These are phyloP conservation scores for Phyllopteryx taeniolatus DNA, from an alignment of 2,113 vertebrate species.

Conservation along the genomic window DNA sequence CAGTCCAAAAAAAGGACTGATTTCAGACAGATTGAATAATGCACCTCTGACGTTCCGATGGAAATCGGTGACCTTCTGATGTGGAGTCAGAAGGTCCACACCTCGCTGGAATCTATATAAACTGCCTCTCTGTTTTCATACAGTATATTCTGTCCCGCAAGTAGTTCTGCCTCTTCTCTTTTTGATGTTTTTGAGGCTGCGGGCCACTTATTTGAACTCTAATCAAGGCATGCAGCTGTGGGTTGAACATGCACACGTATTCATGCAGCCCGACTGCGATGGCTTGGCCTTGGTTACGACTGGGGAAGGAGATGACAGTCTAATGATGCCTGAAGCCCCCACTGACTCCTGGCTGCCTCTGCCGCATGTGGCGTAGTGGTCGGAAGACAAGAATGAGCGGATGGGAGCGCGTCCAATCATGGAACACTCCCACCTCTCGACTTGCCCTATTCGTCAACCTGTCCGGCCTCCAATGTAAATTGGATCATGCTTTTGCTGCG, in stretches of 20 bases:
- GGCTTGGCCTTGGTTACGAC: constrained; percentile 19
- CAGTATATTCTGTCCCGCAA: not conserved
- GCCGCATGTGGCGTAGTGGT: constrained; percentile 48
- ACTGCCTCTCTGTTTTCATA: not conserved
- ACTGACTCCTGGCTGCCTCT: constrained; percentile 37
- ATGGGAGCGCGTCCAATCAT: constrained; percentile 14
- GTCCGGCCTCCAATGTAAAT: constrained; percentile 16
- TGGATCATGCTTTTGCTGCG: not conserved
- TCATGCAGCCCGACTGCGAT: constrained; percentile 12
- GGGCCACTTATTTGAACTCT: constrained; percentile 4
- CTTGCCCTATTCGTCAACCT: constrained; percentile 1
- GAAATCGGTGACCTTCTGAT: not conserved
- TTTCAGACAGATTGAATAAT: not conserved
- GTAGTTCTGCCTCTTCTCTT: not conserved
- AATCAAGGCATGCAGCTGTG: constrained; percentile 9
- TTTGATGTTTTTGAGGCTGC: not conserved
- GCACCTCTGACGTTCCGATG: not conserved
- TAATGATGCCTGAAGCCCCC: constrained; percentile 22
- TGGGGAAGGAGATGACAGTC: constrained; percentile 41
- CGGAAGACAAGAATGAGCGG: constrained; percentile 25
- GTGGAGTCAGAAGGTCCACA: not conserved
- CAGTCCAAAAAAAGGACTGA: not conserved
- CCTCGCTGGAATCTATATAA: not conserved
- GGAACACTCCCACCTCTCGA: not conserved
- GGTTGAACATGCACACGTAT: constrained; percentile 17